Percentiles rank a stretch among this genome's conserved stretches.
Conservation (phyloP, 2,113 vertebrate species). For the Pangasianodon gigas region DNA sequence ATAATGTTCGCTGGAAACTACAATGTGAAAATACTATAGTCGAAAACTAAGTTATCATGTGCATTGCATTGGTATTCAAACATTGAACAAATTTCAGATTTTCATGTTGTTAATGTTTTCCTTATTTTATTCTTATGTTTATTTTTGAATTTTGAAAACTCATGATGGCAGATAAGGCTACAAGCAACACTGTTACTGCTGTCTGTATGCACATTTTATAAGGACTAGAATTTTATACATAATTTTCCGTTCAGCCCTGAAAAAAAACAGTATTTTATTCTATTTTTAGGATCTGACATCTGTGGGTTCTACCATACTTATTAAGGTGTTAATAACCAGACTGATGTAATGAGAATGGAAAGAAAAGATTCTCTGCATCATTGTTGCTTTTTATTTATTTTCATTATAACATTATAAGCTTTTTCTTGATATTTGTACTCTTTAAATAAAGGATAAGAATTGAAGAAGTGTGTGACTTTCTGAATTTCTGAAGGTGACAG, state of each 20-base stretch:
- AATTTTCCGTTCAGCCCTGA: slow-evolving; percentile 43
- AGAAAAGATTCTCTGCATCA: slow-evolving; percentile 55
- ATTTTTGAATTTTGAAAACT: slow-evolving; percentile 2
- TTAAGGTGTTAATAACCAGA: slow-evolving; percentile 38
- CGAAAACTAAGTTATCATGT: background rate
- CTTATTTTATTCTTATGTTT: slow-evolving; percentile 10
- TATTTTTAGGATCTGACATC: slow-evolving; percentile 60
- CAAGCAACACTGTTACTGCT: slow-evolving; percentile 38
- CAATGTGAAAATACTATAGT: slow-evolving; percentile 6
- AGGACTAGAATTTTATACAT: slow-evolving; percentile 52
- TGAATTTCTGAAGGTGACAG: slow-evolving; percentile 33
- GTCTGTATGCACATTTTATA: slow-evolving; percentile 61
- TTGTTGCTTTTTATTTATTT: slow-evolving; percentile 67
- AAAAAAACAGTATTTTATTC: slow-evolving; percentile 24
- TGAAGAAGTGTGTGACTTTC: slow-evolving; percentile 30
- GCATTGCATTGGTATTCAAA: background rate
- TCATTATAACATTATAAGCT: slow-evolving; percentile 54
- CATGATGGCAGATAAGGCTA: slow-evolving; percentile 4
- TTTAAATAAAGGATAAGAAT: slow-evolving; percentile 69
- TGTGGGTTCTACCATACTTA: slow-evolving; percentile 56
- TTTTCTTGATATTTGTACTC: slow-evolving; percentile 71
- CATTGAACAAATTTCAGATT: slow-evolving; percentile 19
- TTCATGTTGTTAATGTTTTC: background rate
- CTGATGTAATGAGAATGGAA: slow-evolving; percentile 56
- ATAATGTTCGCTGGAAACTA: background rate